Percentiles rank a stretch among this genome's conserved stretches.
phyloP scores from a whole-genome alignment of 2,797 vertebrate genomes.

The Denticeps clupeoides region DNA sequence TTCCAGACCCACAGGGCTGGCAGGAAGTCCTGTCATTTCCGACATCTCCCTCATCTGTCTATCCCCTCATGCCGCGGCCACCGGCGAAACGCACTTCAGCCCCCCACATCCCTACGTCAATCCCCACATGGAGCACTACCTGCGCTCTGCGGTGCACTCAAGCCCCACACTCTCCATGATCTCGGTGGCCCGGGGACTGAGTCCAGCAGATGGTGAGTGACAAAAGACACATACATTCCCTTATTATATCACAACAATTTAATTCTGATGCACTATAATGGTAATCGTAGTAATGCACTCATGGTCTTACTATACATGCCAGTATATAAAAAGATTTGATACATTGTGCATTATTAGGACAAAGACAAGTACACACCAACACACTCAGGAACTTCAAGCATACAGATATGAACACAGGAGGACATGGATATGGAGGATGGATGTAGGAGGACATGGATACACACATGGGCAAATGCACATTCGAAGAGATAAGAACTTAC shows the following conservation, averaged over 20 bases:
- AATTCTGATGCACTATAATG: neutral
- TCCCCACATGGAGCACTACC: constrained; percentile 96
- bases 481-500: too few species aligned
- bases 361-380: too few species aligned
- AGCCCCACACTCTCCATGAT: constrained; percentile 93
- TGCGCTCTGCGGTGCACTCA: constrained; percentile 82
- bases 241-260: too few species aligned
- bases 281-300: neutral
- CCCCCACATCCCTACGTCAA: constrained; percentile 77
- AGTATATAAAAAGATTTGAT: too few species aligned
- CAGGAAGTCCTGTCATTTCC: constrained; percentile 85
- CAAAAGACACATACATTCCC: neutral
- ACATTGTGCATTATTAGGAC: too few species aligned
- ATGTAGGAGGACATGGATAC: too few species aligned
- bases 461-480: too few species aligned
- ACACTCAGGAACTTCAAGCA: too few species aligned
- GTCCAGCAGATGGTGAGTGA: constrained; percentile 81
- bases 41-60: constrained; percentile 92
- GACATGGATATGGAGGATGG: too few species aligned
- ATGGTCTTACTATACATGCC: constrained; percentile 1
- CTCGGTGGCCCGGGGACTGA: constrained; percentile 87
- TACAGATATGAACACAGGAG: too few species aligned
- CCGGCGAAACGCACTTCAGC: constrained; percentile 77
- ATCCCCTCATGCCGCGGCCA: constrained; percentile 71
- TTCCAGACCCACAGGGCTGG: constrained; percentile 77